These are phyloP conservation scores for Smithornis capensis DNA, from an alignment of 2,113 vertebrate genomes.

Conservation along the genomic window DNA sequence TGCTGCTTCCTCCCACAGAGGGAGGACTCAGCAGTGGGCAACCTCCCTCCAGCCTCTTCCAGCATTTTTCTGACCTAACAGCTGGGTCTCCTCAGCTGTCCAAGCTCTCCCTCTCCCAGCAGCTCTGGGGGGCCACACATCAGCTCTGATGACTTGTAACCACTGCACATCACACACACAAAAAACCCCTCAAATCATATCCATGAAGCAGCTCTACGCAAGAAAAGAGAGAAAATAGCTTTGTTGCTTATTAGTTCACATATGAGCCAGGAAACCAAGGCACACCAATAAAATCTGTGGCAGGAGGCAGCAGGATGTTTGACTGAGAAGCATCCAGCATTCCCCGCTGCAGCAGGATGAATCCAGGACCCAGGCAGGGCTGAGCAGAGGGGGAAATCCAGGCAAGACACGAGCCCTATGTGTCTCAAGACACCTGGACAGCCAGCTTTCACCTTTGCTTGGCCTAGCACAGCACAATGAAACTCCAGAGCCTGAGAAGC, in stretches of 20 bases:
- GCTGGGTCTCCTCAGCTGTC: background rate
- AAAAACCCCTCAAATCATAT: background rate
- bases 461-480: background rate
- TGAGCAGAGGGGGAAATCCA: background rate
- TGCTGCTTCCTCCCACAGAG: fast-evolving
- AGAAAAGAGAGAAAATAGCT: background rate
- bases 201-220: background rate
- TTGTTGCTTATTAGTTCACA: background rate
- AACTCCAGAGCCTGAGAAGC: background rate
- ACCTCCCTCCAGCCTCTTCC: background rate
- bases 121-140: background rate
- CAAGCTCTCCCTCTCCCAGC: background rate
- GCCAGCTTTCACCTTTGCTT: background rate
- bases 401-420: background rate
- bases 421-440: background rate
- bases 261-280: background rate
- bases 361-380: background rate
- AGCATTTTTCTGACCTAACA: background rate
- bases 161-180: background rate
- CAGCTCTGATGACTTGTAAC: background rate
- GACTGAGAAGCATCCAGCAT: background rate
- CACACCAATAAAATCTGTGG: background rate
- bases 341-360: background rate
- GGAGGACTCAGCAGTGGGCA: background rate
- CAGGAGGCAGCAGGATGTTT: background rate